phyloP scores from a whole-genome alignment of 2,113 vertebrate species.

The Notothenia rossii region DNA sequence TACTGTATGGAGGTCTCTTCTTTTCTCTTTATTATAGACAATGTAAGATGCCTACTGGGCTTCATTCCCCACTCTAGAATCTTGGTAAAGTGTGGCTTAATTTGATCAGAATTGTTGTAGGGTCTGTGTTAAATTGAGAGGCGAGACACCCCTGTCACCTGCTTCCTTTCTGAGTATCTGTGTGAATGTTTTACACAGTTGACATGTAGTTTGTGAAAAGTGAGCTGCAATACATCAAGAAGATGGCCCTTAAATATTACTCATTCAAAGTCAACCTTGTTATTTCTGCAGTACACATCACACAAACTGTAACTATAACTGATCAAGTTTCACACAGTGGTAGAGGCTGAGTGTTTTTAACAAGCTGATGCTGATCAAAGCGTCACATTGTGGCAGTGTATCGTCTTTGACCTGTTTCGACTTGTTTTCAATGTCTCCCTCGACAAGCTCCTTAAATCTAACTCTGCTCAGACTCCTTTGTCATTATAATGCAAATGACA shows the following conservation, averaged over 20 bases:
- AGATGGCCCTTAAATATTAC: neutral
- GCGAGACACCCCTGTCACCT: neutral
- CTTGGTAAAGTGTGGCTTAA: neutral
- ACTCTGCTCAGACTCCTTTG: slow-evolving; percentile 36
- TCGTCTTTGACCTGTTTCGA: neutral
- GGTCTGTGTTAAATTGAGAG: neutral
- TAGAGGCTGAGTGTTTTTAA: neutral
- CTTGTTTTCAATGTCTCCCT: neutral
- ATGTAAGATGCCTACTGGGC: neutral
- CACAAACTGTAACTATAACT: neutral
- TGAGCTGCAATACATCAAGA: neutral
- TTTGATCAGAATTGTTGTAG: too few relatives aligned
- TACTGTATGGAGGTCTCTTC: slow-evolving; percentile 25
- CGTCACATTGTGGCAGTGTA: too few relatives aligned
- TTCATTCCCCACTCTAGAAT: neutral
- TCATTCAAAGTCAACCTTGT: neutral
- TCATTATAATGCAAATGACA: slow-evolving; percentile 71
- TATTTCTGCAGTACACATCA: neutral
- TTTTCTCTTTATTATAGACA: slow-evolving; percentile 24
- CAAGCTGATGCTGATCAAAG: neutral
- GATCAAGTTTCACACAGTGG: neutral
- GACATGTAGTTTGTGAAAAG: neutral
- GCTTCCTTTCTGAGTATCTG: neutral
- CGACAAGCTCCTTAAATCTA: slow-evolving; percentile 12
- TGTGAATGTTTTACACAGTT: neutral